A percentile compares a stretch with the other conserved stretches of the same genome.
Evolutionary conservation across 2,888 invertebrate genomes (phyloP).

Genomic region (Phorcus lineatus): DNA sequence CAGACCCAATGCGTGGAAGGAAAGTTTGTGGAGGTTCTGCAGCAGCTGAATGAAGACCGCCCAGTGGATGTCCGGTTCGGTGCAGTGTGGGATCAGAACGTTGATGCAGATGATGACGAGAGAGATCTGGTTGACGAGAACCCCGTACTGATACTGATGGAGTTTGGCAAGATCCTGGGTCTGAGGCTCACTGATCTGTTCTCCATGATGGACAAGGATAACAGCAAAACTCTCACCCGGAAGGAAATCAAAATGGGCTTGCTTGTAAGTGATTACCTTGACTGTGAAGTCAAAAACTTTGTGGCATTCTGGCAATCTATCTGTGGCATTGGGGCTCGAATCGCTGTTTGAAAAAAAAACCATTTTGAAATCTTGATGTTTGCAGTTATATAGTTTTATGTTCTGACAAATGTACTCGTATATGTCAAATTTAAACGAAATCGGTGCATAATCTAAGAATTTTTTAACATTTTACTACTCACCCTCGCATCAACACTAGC

Average conservation of each 20-base stretch:
- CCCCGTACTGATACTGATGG: constrained; percentile 62
- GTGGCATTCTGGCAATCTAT: too few relatives aligned
- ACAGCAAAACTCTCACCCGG: constrained; percentile 62
- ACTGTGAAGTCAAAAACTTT: too few relatives aligned
- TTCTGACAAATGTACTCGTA: too few relatives aligned
- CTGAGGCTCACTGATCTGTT: constrained; percentile 64
- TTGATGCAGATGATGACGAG: constrained; percentile 57
- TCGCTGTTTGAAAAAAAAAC: too few relatives aligned
- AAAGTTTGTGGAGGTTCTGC: constrained; percentile 50
- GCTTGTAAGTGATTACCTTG: too few relatives aligned
- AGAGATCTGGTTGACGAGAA: constrained; percentile 60
- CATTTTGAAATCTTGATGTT: too few relatives aligned
- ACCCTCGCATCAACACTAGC: too few relatives aligned
- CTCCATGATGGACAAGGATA: constrained; percentile 63
- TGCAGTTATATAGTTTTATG: too few relatives aligned
- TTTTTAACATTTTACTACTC: too few relatives aligned
- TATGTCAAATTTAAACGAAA: too few relatives aligned
- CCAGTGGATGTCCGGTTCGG: constrained; percentile 53
- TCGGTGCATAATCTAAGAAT: too few relatives aligned
- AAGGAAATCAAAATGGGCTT: constrained; percentile 62
- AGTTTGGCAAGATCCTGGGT: constrained; percentile 58
- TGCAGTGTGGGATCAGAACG: constrained; percentile 54
- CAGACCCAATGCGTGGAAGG: constrained; percentile 63
- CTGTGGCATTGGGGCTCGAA: too few relatives aligned
- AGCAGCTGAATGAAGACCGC: constrained; percentile 45